Base-by-base conservation (phyloP, 2,113 vertebrate species). In the Chunga burmeisteri region DNA sequence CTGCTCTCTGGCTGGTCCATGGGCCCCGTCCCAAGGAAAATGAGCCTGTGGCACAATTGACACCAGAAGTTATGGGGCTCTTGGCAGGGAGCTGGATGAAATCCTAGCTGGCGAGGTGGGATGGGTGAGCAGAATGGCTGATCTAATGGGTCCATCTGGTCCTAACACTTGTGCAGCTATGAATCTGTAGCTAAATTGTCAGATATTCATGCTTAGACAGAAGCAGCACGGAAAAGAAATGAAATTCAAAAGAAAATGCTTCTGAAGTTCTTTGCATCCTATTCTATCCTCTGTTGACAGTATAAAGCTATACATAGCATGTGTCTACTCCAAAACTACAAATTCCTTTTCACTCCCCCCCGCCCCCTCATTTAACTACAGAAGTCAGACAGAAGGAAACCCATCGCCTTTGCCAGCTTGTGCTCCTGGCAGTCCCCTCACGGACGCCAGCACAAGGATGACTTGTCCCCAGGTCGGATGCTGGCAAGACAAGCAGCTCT, bases 71-170 rank as follows among this genome's bases (percentile, higher is more conserved):
- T 52, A 62, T 4, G 2, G 62, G 81, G 53, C 16, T 58, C 40
- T 49, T 81, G 89, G 81, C 74, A 85, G 83, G 81, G 86, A 92
- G 72, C 38, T 90, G 85, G 79, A 82, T 90, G 50, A 67, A 67
- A 86, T 78, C 59, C 63, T 74, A 62, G 63, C 29, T 86, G 46
- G 50, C 6, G 2, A 94, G 89, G 78, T 77, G 79, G 78, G 91
- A 85, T 0, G 9, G 81, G 74, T 65, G 47, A 88, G 74, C 86
- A 91, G 83, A 94, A 79, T 13, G 67, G 49, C 77, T 95, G 91
- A 87, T 91, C 83, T 97, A 91, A 95, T n/a, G 42, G 58, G 42
- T 72, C 89, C 87, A 91, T 94, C 95, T 95, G 96, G 66, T 62
- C 78, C 79, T 56, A 86, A 52, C 1, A 34, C 55, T 77, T 77